Conservation (phyloP, 2,888 invertebrate genomes). For the Acanthosepion esculentum region DNA sequence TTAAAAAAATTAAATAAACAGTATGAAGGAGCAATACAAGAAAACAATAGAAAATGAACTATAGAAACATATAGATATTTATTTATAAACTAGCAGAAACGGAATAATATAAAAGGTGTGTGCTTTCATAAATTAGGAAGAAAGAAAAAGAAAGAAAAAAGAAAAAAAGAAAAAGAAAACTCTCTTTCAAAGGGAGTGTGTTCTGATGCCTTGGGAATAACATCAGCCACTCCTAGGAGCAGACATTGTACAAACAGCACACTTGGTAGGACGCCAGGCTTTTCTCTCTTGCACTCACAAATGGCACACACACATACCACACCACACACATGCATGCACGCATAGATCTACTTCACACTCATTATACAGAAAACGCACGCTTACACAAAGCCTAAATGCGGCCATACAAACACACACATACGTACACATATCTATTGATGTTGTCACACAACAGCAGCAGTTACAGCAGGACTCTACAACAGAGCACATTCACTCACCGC, state of each 20-base stretch:
- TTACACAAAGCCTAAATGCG: background rate
- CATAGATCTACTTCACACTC: background rate
- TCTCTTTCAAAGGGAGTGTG: slow-evolving; percentile 33
- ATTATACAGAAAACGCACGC: slow-evolving; percentile 4
- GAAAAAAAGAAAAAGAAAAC: background rate
- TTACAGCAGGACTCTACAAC: slow-evolving; percentile 33
- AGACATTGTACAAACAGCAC: slow-evolving; percentile 33
- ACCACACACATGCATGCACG: background rate
- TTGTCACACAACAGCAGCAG: slow-evolving; percentile 33
- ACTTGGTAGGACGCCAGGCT: slow-evolving; percentile 33
- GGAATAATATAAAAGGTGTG: slow-evolving; percentile 20
- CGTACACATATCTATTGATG: background rate
- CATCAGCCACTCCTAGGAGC: slow-evolving; percentile 33
- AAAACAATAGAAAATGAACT: background rate
- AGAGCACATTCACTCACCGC: slow-evolving; percentile 33
- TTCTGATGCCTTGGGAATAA: slow-evolving; percentile 33
- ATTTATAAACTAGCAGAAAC: slow-evolving; percentile 12
- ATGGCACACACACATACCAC: background rate
- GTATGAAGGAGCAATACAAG: background rate
- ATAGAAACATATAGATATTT: background rate
- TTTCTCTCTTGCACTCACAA: slow-evolving; percentile 13
- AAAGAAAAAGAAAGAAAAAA: background rate
- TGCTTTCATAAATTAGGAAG: slow-evolving; percentile 13
- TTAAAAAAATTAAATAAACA: background rate
- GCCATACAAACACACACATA: background rate